These are phyloP conservation scores for Micropterix aruncella DNA, from an alignment of 2,888 invertebrate genomes.

Conservation along the genomic window DNA sequence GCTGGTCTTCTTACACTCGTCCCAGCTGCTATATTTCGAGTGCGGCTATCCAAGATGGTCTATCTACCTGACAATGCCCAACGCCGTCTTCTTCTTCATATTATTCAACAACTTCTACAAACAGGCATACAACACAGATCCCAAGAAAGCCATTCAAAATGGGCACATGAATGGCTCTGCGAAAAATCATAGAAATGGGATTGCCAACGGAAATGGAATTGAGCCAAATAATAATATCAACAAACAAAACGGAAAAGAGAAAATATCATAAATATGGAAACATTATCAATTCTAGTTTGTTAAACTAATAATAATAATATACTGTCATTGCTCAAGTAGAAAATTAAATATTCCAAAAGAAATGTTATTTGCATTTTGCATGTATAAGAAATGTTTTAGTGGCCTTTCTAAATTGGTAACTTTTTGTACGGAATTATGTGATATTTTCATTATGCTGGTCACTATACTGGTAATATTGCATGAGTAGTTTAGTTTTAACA, in stretches of 20 bases:
- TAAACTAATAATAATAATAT: too few relatives aligned
- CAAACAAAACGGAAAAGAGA: conserved; percentile 10
- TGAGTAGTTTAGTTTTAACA: too few relatives aligned
- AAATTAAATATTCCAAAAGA: too few relatives aligned
- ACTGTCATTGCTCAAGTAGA: too few relatives aligned
- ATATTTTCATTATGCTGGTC: too few relatives aligned
- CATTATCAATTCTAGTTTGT: too few relatives aligned
- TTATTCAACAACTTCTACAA: conserved; percentile 88
- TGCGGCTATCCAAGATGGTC: conserved; percentile 83
- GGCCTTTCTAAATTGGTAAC: too few relatives aligned
- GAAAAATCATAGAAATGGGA: conserved; percentile 14
- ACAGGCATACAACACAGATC: conserved; percentile 46
- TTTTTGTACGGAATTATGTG: too few relatives aligned
- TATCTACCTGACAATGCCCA: conserved; percentile 71
- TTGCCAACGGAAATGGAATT: conserved; percentile 9
- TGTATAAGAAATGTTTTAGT: too few relatives aligned
- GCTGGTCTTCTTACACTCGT: conserved; percentile 72
- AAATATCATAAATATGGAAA: too few relatives aligned
- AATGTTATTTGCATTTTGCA: too few relatives aligned
- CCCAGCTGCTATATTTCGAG: conserved; percentile 70
- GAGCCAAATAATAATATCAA: conserved; percentile 11
- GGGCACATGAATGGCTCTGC: conserved; percentile 15
- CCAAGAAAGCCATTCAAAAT: conserved; percentile 18
- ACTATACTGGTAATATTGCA: too few relatives aligned
- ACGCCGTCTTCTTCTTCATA: conserved; percentile 86